These are phyloP conservation scores for Thera britannica DNA, from an alignment of 2,888 invertebrate species.

Conservation along the genomic window DNA sequence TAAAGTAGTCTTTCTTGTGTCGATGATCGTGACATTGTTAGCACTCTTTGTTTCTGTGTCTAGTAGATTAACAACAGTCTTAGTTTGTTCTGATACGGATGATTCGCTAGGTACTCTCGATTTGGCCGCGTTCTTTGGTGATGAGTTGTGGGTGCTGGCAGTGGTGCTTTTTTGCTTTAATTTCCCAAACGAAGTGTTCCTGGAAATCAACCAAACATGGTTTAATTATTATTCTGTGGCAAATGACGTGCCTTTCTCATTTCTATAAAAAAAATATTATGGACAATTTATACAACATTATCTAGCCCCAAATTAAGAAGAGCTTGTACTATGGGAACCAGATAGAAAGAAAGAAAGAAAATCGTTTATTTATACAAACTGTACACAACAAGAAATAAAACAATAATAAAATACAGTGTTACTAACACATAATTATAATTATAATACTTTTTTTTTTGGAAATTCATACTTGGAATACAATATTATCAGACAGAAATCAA, in stretches of 20 bases:
- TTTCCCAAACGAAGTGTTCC: slow-evolving; percentile 59
- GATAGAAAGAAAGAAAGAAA: too few species aligned
- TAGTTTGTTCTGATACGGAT: slow-evolving; percentile 34
- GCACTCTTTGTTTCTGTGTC: slow-evolving; percentile 52
- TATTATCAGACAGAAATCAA: too few species aligned
- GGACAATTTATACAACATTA: not conserved
- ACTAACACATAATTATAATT: too few species aligned
- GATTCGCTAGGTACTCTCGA: slow-evolving; percentile 36
- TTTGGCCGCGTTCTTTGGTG: slow-evolving; percentile 42
- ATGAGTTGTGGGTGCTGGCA: slow-evolving; percentile 39
- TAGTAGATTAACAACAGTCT: slow-evolving; percentile 59
- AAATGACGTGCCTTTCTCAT: too few species aligned
- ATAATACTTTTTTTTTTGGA: too few species aligned
- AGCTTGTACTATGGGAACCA: too few species aligned
- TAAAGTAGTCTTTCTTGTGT: slow-evolving; percentile 48
- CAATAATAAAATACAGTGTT: too few species aligned
- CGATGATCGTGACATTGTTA: slow-evolving; percentile 55
- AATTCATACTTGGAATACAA: too few species aligned
- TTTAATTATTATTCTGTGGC: not conserved
- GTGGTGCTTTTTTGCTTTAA: slow-evolving; percentile 49
- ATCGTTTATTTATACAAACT: too few species aligned
- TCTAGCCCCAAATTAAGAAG: too few species aligned
- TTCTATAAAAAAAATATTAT: not conserved
- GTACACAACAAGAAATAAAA: too few species aligned
- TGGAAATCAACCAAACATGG: slow-evolving; percentile 40